Percentiles rank a stretch among this genome's conserved stretches.
Evolutionary conservation across 2,888 invertebrate species (phyloP).

Genomic region (Biston stratarius): DNA sequence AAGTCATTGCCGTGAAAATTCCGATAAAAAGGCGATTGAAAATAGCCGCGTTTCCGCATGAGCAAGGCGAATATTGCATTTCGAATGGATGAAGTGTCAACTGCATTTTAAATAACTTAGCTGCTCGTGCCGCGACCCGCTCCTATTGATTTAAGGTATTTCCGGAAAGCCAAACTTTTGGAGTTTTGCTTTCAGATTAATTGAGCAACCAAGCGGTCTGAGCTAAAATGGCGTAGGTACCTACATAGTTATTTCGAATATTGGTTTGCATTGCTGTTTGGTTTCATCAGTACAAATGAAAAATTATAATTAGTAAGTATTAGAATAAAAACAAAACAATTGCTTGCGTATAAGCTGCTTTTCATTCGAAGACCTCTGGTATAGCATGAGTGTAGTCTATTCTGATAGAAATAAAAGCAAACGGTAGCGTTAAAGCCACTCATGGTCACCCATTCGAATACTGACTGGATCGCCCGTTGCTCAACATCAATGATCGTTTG

Average conservation of each 20-base stretch:
- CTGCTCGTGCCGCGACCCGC: conserved; percentile 54
- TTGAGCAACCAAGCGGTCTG: conserved; percentile 22
- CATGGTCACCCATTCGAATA: too few species aligned
- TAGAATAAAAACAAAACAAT: too few species aligned
- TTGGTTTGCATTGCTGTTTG: background rate
- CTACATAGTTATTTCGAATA: conserved; percentile 6
- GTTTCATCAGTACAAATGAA: background rate
- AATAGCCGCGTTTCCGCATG: conserved; percentile 76
- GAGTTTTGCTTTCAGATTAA: conserved; percentile 38
- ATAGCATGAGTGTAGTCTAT: too few species aligned
- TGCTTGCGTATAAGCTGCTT: too few species aligned
- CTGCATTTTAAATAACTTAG: conserved; percentile 85
- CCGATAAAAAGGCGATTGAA: conserved; percentile 67
- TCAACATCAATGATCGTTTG: too few species aligned
- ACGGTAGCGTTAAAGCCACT: too few species aligned
- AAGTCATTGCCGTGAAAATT: conserved; percentile 60
- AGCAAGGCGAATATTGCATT: conserved; percentile 82
- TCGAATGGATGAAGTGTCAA: conserved; percentile 81
- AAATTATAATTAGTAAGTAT: background rate
- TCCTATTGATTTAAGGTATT: conserved; percentile 66
- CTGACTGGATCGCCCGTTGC: too few species aligned
- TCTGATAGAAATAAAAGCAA: too few species aligned
- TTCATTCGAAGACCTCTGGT: too few species aligned
- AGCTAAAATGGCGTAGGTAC: conserved; percentile 3
- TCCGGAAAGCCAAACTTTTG: conserved; percentile 46